These are phyloP conservation scores for Lampropteryx suffumata DNA, from an alignment of 2,888 invertebrate species.

Conservation along the genomic window DNA sequence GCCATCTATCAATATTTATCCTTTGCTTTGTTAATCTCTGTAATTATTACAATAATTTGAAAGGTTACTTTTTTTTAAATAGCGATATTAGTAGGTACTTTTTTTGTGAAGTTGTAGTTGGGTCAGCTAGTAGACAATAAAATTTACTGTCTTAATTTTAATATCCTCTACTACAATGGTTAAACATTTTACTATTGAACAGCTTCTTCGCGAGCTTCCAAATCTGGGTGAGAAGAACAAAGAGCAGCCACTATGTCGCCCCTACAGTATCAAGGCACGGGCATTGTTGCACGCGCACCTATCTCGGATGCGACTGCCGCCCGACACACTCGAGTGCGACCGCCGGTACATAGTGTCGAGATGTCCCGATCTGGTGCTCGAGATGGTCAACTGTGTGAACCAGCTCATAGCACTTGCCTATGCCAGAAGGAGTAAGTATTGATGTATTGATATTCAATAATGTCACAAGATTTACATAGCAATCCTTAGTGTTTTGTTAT, in stretches of 20 bases:
- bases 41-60: too few species aligned
- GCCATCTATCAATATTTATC: too few species aligned
- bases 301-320: constrained; percentile 90
- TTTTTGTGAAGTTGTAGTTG: too few species aligned
- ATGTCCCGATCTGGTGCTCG: constrained; percentile 97
- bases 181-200: constrained; percentile 24
- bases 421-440: constrained; percentile 90
- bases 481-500: too few species aligned
- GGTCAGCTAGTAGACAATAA: too few species aligned
- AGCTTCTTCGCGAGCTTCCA: constrained; percentile 95
- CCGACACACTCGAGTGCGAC: constrained; percentile 92
- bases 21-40: too few species aligned
- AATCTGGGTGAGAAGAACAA: constrained; percentile 98
- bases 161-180: background rate
- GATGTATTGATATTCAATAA: background rate
- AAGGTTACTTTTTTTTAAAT: too few species aligned
- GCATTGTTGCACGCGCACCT: constrained; percentile 98
- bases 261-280: constrained; percentile 96
- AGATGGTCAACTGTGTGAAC: constrained; percentile 98
- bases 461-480: too few species aligned
- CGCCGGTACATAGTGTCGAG: constrained; percentile 92
- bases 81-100: too few species aligned
- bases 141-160: too few species aligned
- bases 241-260: constrained; percentile 95
- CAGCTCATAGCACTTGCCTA: constrained; percentile 96